Conservation (phyloP, 2,888 invertebrate genomes). For the Andrena praecox region DNA sequence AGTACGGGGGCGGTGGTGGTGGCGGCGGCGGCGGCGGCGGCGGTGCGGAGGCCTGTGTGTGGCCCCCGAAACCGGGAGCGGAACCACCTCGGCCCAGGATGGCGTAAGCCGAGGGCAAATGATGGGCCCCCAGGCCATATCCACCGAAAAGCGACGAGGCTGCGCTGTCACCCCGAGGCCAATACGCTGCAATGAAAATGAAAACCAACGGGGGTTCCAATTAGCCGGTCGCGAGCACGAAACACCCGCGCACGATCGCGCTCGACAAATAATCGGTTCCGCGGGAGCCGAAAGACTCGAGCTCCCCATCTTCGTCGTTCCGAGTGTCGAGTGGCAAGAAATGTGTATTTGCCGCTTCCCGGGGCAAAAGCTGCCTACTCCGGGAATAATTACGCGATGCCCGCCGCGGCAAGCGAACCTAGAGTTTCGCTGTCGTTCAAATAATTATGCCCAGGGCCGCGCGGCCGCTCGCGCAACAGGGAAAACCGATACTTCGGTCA, state of each 20-base stretch:
- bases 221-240: not conserved
- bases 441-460: not conserved
- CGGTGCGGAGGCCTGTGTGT: slow-evolving; percentile 80
- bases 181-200: slow-evolving; percentile 89
- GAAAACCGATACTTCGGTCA: slow-evolving; percentile 9
- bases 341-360: no score
- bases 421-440: not conserved
- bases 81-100: slow-evolving; percentile 83
- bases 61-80: slow-evolving; percentile 81
- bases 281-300: not conserved
- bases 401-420: not conserved
- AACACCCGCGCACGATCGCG: not conserved
- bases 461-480: not conserved
- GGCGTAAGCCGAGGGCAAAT: slow-evolving; percentile 84
- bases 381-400: not conserved
- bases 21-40: slow-evolving; percentile 77
- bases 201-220: slow-evolving; percentile 12
- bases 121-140: slow-evolving; percentile 83
- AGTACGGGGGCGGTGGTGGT: slow-evolving; percentile 81
- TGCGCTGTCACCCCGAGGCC: slow-evolving; percentile 89
- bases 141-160: slow-evolving; percentile 83
- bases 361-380: not conserved
- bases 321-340: no score
- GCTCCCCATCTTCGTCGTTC: not conserved
- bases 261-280: not conserved